Percentiles rank a stretch among this genome's conserved stretches.
phyloP scores from a whole-genome alignment of 2,797 vertebrate genomes.

The Eleutherodactylus coqui region DNA sequence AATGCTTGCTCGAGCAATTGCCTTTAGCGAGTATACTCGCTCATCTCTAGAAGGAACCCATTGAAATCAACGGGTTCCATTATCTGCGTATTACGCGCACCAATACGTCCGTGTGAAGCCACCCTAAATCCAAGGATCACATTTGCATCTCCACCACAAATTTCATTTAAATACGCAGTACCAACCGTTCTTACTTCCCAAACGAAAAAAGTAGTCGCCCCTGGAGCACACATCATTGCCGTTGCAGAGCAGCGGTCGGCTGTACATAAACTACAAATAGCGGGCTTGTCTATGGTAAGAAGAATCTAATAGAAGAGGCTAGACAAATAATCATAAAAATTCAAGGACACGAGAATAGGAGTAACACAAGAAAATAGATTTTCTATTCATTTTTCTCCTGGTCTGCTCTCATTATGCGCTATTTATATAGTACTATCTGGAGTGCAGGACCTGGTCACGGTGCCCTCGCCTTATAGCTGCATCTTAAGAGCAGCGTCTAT shows the following conservation, averaged over 20 bases:
- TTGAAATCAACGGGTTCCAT: no score
- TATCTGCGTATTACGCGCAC: no score
- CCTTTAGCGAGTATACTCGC: no score
- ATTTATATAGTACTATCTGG: not conserved
- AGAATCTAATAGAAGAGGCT: not conserved
- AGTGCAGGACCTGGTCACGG: not conserved
- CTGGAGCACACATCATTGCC: not conserved
- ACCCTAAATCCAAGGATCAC: no score
- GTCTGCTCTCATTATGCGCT: not conserved
- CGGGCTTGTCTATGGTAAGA: not conserved
- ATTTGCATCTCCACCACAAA: no score
- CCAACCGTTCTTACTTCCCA: not conserved
- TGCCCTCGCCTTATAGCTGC: conserved; percentile 14
- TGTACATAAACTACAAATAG: not conserved
- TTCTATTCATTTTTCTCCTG: conserved; percentile 10
- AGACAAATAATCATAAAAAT: not conserved
- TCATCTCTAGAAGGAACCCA: no score
- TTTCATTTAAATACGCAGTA: no score
- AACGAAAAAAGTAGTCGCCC: not conserved
- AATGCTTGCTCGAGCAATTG: no score
- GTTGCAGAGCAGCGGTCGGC: not conserved
- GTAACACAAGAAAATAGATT: not conserved
- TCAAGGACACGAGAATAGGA: not conserved
- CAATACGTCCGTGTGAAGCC: no score
- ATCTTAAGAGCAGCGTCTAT: not conserved